Evolutionary conservation across 2,113 vertebrate genomes (phyloP).

Genomic region (Grallaria varia): DNA sequence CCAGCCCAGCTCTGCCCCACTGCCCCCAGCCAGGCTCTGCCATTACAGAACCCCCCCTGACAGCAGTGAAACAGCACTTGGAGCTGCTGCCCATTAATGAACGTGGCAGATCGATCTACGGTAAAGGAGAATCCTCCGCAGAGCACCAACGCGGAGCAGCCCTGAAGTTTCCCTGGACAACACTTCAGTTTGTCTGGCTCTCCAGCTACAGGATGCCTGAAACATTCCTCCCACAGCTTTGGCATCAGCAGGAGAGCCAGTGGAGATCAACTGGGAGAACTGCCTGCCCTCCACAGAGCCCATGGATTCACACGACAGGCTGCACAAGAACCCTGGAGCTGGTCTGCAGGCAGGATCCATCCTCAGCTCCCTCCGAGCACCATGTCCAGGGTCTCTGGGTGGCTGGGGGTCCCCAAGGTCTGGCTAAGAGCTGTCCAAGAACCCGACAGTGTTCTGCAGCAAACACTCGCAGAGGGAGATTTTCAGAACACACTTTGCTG

Average conservation of each 20-base stretch:
- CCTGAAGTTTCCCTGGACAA: neutral
- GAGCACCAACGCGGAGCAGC: neutral
- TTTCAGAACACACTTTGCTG: neutral
- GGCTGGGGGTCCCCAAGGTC: neutral
- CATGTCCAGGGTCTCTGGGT: neutral
- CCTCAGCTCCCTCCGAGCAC: neutral
- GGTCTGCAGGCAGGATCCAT: neutral
- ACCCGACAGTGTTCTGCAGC: neutral
- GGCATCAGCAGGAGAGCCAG: neutral
- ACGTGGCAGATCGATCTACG: neutral
- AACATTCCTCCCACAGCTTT: neutral
- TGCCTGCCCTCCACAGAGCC: neutral
- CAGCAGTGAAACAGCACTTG: neutral
- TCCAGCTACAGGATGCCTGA: neutral
- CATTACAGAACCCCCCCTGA: neutral
- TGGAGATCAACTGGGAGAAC: neutral
- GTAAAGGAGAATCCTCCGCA: neutral
- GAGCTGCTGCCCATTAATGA: neutral
- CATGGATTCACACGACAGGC: neutral
- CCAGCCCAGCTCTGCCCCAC: neutral
- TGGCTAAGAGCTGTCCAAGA: neutral
- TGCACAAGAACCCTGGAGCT: neutral
- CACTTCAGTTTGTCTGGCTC: neutral
- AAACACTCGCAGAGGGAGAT: neutral
- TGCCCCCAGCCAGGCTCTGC: neutral